Evolutionary conservation across 2,113 vertebrate species (phyloP), one percentile per base, ranked within the genome.

Genomic region (Cinclus mexicanus): DNA sequence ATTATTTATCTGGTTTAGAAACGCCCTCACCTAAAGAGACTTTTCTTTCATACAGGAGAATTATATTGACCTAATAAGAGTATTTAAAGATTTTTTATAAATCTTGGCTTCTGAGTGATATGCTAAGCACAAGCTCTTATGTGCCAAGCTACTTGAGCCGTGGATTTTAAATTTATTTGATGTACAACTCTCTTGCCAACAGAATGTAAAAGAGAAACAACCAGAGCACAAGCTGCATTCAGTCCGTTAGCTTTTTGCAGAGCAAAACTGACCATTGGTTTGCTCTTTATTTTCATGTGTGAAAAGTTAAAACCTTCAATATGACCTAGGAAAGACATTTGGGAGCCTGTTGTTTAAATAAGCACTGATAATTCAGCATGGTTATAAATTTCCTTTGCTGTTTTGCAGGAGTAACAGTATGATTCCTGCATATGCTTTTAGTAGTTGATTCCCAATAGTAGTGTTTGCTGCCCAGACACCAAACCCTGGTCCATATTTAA

Each of bases 81-180:
- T 53, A 69, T 93, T 87, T 85, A 69, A 68, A 89, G n/a, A 29
- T 72, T 60, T 20, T 71, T 91, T 69, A 35, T 61, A 49, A 89
- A 17, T 72, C 56, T 84, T 87, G 57, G 24, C 35, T 78, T 71
- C 56, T 89, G 59, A 74, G 47, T 92, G 41, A 81, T 83, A 52
- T 2, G 19, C 49, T 84, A 76, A 84, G 31, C 44, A 35, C 21
- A 84, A 84, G 37, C 20, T 82, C 11, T 59, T 89, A 75, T 5
- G 8, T n/a, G 42, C 50, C 55, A 72, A 83, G 37, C 9, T 78
- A 69, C 35, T 89, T 3, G 3, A 84, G 41, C 26, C 6, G 39
- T 22, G 31, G 44, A 69, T 92, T 94, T 92, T 24, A 76, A 95
- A 91, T 87, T 79, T 76, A 65, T 82, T 96, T 90, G 71, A 74